Base-by-base conservation (phyloP, 2,888 invertebrate genomes). In the Zaprionus lineosus region DNA sequence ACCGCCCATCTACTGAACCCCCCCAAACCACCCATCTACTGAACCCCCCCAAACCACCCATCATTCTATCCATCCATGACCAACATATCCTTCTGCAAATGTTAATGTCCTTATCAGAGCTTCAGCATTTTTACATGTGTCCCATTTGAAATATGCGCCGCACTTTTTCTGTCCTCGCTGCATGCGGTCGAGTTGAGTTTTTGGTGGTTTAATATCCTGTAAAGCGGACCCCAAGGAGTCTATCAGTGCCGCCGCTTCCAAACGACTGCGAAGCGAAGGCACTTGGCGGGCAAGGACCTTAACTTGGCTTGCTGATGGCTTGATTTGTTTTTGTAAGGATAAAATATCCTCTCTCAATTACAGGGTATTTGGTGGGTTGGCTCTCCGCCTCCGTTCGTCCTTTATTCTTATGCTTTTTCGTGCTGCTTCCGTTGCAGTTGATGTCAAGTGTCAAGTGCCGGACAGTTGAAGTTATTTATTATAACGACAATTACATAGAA, bases 401-500 rank as follows among this genome's bases (percentile, higher is more conserved):
- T 50, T 68, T 19, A 36, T 48, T 48, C 48, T 40, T 26, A 44
- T 48, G 28, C 41, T 59, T 72, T 64, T 75, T 62, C 53, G 51
- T 65, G 52, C 46, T 28, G 79, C 62, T 85, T 77, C 74, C 87
- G 81, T 47, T 83, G 77, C 76, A 84, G 81, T 82, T 86, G 87
- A 78, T 86, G 87, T 81, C 87, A 87, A 79, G 82, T 88, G 86
- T 87, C 86, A 88, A 73, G 82, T 75, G 86, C 74, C 73, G 87
- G 86, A 87, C 87, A 86, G 84, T 75, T 87, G 87, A 72, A 74
- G 87, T 86, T 88, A 86, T 86, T 86, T 86, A 86, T 88, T 79
- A 84, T 79, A 85, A 85, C 84, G 86, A 79, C 78, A 86, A 79
- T 85, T 86, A 79, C 86, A 68, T 63, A 57, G 69, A 46, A 65